A percentile compares a stretch with the other conserved stretches of the same genome.
Evolutionary conservation across 2,888 invertebrate genomes (phyloP).

Genomic region (Papilio gigon): DNA sequence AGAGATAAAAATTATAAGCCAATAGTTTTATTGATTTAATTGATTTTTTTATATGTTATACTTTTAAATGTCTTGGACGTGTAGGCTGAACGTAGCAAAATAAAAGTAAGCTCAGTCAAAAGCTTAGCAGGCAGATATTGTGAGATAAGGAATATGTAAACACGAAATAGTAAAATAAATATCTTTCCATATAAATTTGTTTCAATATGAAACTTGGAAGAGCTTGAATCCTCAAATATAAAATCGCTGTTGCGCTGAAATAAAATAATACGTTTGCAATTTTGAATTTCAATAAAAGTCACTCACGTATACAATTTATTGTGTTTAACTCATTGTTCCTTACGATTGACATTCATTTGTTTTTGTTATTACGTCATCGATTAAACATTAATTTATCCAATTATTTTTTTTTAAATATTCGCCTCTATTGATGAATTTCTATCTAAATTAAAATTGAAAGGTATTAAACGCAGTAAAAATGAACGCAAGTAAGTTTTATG

Average conservation of each 20-base stretch:
- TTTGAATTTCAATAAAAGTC: constrained; percentile 38
- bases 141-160: neutral
- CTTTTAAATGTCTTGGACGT: no score
- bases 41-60: no score
- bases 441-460: neutral
- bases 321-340: constrained; percentile 25
- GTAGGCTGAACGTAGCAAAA: no score
- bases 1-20: no score
- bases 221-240: constrained; percentile 41
- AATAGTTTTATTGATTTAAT: no score
- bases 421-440: neutral
- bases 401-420: no score
- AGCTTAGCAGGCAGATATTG: neutral
- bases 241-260: constrained; percentile 38
- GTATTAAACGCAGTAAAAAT: constrained; percentile 7
- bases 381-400: neutral
- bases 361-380: neutral
- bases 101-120: no score
- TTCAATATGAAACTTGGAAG: constrained; percentile 32
- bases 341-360: neutral
- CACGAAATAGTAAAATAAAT: neutral
- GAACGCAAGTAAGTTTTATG: constrained; percentile 27
- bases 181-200: constrained; percentile 19
- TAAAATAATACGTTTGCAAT: constrained; percentile 35
- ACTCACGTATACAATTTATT: constrained; percentile 31